Evolutionary conservation across 1,140 invertebrate species (phyloP).

Genomic region (Anastrepha obliqua): DNA sequence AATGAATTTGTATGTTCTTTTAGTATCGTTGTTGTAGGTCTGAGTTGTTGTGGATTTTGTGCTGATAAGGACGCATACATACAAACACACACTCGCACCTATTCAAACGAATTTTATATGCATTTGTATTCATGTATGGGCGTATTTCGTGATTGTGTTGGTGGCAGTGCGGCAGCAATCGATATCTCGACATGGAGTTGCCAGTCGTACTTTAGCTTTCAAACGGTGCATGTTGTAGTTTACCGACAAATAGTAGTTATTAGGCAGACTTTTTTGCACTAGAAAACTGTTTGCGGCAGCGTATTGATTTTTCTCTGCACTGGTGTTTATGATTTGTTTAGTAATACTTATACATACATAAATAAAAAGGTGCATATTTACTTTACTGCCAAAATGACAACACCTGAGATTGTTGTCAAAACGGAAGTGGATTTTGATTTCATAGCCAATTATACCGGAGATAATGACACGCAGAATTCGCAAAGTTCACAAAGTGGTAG

Average conservation of each 20-base stretch:
- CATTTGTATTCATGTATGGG: not conserved
- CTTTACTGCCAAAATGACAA: not conserved
- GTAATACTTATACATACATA: too few relatives aligned
- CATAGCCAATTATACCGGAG: not conserved
- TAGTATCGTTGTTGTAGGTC: not conserved
- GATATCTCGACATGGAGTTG: not conserved
- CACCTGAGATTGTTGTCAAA: constrained; percentile 24
- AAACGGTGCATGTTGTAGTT: constrained; percentile 24
- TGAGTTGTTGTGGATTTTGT: not conserved
- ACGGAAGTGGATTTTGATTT: constrained; percentile 15
- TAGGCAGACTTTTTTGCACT: not conserved
- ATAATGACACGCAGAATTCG: constrained; percentile 23
- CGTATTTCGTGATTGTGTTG: not conserved
- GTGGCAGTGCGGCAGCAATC: not conserved
- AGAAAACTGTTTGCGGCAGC: not conserved
- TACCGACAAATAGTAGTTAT: constrained; percentile 17
- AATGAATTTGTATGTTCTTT: not conserved
- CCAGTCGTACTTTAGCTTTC: constrained; percentile 31
- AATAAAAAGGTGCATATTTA: not conserved
- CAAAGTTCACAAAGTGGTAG: not conserved
- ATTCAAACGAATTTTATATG: not conserved
- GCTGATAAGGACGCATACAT: not conserved
- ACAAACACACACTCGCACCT: not conserved
- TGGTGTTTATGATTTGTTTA: not conserved
- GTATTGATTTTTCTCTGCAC: constrained; percentile 29